A percentile compares a stretch with the other conserved stretches of the same genome.
These are phyloP conservation scores for Odontamblyopus lacepedii DNA, from an alignment of 2,797 vertebrate species.

Conservation along the genomic window DNA sequence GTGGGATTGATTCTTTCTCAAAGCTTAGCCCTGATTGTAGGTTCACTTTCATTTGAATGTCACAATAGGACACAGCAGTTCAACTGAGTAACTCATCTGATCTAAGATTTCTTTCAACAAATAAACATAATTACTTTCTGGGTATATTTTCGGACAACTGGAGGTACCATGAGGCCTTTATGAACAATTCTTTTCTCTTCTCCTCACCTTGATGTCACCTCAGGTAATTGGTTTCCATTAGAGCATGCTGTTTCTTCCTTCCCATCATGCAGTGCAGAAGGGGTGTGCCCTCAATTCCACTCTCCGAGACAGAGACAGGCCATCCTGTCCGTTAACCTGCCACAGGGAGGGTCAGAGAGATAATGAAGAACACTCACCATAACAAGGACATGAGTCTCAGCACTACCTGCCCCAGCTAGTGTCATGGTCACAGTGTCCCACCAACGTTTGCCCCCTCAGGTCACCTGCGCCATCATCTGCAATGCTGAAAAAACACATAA, in stretches of 20 bases:
- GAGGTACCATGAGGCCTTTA: not conserved
- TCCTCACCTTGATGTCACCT: constrained; percentile 39
- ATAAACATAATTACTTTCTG: not conserved
- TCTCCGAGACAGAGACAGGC: constrained; percentile 16
- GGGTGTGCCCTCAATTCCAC: constrained; percentile 47
- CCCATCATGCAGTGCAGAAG: constrained; percentile 44
- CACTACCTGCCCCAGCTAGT: no score
- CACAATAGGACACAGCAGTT: not conserved
- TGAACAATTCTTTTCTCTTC: not conserved
- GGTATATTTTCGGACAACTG: not conserved
- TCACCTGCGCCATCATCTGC: not conserved
- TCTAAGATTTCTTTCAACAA: not conserved
- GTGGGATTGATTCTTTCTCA: not conserved
- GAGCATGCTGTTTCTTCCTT: constrained; percentile 29
- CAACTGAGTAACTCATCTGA: not conserved
- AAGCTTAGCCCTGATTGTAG: not conserved
- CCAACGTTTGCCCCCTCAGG: constrained; percentile 1
- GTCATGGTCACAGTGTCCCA: constrained; percentile 2
- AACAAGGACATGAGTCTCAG: constrained; percentile 20
- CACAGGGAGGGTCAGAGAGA: constrained; percentile 16
- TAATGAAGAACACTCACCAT: constrained; percentile 25
- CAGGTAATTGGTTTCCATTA: constrained; percentile 53
- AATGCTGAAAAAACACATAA: not conserved
- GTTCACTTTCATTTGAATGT: not conserved
- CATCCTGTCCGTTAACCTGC: constrained; percentile 30